phyloP scores from a whole-genome alignment of 2,797 vertebrate genomes.

The Hylomyscus alleni region DNA sequence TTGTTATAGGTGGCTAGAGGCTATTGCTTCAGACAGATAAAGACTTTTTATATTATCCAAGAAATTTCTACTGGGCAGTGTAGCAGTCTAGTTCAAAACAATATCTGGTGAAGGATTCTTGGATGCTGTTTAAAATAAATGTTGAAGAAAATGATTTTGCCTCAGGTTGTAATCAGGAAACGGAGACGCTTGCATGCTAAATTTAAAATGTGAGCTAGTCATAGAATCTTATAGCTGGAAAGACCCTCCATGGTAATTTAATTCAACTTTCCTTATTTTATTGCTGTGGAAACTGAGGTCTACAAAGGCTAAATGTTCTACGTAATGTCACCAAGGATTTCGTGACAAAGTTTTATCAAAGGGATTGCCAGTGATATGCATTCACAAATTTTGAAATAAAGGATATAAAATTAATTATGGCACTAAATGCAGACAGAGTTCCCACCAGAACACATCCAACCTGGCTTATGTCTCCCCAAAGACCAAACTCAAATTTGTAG shows the following conservation, averaged over 20 bases:
- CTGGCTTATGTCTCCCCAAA: neutral
- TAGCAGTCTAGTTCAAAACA: conserved; percentile 26
- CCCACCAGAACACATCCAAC: neutral
- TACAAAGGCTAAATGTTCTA: conserved; percentile 46
- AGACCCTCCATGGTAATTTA: conserved; percentile 53
- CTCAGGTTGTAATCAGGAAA: conserved; percentile 69
- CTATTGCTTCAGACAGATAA: neutral
- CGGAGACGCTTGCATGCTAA: conserved; percentile 29
- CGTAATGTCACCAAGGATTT: conserved; percentile 53
- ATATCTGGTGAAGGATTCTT: conserved; percentile 59
- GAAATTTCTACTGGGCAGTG: neutral
- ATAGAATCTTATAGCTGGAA: conserved; percentile 63
- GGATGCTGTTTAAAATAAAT: conserved; percentile 60
- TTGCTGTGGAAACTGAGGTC: conserved; percentile 59
- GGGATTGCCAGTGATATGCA: neutral
- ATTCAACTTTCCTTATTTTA: conserved; percentile 59
- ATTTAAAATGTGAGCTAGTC: conserved; percentile 64
- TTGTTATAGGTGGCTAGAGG: neutral
- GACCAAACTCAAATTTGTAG: neutral
- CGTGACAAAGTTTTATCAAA: conserved; percentile 61
- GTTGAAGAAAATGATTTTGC: conserved; percentile 64
- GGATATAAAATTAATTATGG: conserved; percentile 39
- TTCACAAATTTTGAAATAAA: conserved; percentile 62
- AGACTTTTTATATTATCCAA: neutral
- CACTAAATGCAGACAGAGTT: neutral